A percentile compares a stretch with the other conserved stretches of the same genome.
Conservation (phyloP, 2,888 invertebrate species). For the Temnothorax unifasciatus region DNA sequence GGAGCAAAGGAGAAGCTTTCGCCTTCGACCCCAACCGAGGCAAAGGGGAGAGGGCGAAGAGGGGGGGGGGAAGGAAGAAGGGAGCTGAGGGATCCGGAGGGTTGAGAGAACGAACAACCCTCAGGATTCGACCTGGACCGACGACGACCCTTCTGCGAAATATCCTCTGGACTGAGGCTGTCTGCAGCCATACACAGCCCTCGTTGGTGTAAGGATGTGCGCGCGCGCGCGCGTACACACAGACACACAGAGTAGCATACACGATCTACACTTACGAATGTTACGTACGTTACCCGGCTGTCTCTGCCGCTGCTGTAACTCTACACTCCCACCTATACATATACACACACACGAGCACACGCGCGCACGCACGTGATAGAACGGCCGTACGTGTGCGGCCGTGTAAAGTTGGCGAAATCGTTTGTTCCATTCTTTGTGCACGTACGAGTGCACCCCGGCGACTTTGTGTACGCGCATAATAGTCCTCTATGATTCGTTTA, state of each 20-base stretch:
- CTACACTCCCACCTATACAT: slow-evolving; percentile 50
- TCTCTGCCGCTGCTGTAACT: slow-evolving; percentile 68
- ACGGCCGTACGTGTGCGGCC: slow-evolving; percentile 53
- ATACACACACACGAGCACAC: not conserved
- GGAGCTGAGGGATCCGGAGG: slow-evolving; percentile 63
- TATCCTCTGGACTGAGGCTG: slow-evolving; percentile 80
- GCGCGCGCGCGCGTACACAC: not conserved
- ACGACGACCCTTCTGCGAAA: slow-evolving; percentile 77
- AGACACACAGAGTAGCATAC: slow-evolving; percentile 16
- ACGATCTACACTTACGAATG: slow-evolving; percentile 15
- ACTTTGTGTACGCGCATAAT: slow-evolving; percentile 61
- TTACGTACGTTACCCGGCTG: slow-evolving; percentile 65
- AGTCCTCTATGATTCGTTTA: slow-evolving; percentile 69
- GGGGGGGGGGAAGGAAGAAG: slow-evolving; percentile 41
- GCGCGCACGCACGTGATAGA: slow-evolving; percentile 13
- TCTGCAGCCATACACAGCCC: slow-evolving; percentile 71
- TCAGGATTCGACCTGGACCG: slow-evolving; percentile 80
- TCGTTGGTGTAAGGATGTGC: slow-evolving; percentile 34
- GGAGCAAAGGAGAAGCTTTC: slow-evolving; percentile 80
- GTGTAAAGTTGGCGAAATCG: slow-evolving; percentile 72
- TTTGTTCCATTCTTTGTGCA: slow-evolving; percentile 74
- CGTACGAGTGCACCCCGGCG: slow-evolving; percentile 57
- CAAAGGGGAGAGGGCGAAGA: slow-evolving; percentile 52
- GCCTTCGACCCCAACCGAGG: slow-evolving; percentile 73
- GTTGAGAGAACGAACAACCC: slow-evolving; percentile 78